Evolutionary conservation across 2,888 invertebrate species (phyloP).

Genomic region (Drosophila mettleri): DNA sequence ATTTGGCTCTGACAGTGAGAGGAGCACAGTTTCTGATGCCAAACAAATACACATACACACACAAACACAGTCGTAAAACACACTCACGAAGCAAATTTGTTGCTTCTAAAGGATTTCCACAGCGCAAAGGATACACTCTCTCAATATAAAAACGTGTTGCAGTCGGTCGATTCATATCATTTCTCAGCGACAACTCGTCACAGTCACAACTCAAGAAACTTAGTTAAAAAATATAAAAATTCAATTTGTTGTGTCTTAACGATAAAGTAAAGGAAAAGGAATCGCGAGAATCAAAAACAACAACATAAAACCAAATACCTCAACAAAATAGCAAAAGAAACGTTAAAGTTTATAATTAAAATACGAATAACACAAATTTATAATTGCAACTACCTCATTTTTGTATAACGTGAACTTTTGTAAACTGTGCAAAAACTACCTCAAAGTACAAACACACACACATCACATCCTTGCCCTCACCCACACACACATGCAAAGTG

Average conservation of each 20-base stretch:
- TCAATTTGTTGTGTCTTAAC: conserved; percentile 35
- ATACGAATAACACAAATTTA: conserved; percentile 23
- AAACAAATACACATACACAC: conserved; percentile 38
- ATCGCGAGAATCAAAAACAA: conserved; percentile 39
- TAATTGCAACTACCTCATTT: conserved; percentile 78
- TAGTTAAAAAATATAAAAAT: conserved; percentile 29
- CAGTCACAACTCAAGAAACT: conserved; percentile 56
- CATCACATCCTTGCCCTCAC: conserved; percentile 39
- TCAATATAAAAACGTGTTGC: conserved; percentile 72
- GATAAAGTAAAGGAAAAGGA: conserved; percentile 20
- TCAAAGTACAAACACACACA: conserved; percentile 71
- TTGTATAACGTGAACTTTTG: conserved; percentile 68
- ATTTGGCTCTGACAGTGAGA: conserved; percentile 84
- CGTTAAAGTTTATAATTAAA: conserved; percentile 31
- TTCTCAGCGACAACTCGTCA: conserved; percentile 72
- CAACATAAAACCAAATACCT: conserved; percentile 73
- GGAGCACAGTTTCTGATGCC: conserved; percentile 59
- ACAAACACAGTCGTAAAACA: conserved; percentile 23
- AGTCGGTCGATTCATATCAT: conserved; percentile 62
- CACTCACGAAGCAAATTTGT: conserved; percentile 59
- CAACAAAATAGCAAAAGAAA: conserved; percentile 56
- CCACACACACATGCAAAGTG: conserved; percentile 40
- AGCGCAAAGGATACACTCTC: conserved; percentile 65
- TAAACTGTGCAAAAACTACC: conserved; percentile 70
- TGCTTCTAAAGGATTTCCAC: conserved; percentile 69